Evolutionary conservation across 2,797 vertebrate genomes (phyloP), one percentile per base, ranked within the genome.

Genomic region (Chaetodon trifasciatus): DNA sequence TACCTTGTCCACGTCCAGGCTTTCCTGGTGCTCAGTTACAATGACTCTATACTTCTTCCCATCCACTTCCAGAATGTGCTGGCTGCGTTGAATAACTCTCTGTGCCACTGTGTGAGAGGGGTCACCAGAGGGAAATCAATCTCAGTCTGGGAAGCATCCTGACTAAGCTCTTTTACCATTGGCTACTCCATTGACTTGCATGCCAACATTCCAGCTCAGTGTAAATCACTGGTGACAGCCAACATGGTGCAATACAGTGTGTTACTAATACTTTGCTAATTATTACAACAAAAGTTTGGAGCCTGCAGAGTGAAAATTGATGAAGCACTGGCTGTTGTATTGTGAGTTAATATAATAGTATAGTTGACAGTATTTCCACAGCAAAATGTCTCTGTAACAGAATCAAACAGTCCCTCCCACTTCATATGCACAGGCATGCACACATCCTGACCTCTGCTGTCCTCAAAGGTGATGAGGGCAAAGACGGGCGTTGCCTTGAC

Each of bases 381-480:
- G 23, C 42, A 40, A 44, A 21, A 40, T 57, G 56, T 72, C 55
- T 71, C 12, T 47, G n/a, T n/a, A 24, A 64, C 50, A 56, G 15
- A 82, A 49, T 70, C 37, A 79, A 19, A 70, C 11, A 47, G 13
- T 21, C n/a, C 23, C 10, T 17, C 35, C 17, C 9, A 67, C 35
- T 80, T 81, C 1, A 44, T 56, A 89, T 74, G 62, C 72, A 81
- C 66, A 49, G 49, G 62, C 57, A 78, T 21, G 70, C 56, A 70
- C 72, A 64, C 64, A 47, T 15, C 8, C 40, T 57, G 73, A 97
- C 97, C 97, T 96, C 86, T 62, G 0, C 76, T 81, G 24, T 96
- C 94, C 87, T 97, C 96, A 84, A 97, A 97, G 70, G 94, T 95
- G 92, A 98, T 79, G 75, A 97, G 92, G 75, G 96, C 97, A 83